Base-by-base conservation (phyloP, 2,113 vertebrate genomes). In the Taxidea taxus region DNA sequence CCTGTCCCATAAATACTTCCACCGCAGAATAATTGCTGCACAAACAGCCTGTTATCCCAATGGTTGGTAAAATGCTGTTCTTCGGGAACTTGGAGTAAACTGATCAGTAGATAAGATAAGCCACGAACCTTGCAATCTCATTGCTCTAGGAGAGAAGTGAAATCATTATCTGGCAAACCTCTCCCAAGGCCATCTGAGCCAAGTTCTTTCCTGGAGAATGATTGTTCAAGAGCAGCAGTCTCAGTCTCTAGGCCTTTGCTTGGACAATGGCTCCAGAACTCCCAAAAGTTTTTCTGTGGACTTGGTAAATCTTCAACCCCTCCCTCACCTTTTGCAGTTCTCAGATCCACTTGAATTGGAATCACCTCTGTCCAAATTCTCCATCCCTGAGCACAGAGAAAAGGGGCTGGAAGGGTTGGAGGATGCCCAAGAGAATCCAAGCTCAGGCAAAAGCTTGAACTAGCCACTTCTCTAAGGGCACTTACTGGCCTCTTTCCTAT, bases 21-120 rank as follows among this genome's bases (percentile, higher is more conserved):
- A 98, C 97, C 97, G 98, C 90, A 15, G 66, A 97, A 94, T 98
- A 98, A 98, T 94, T 98, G 97, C 95, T 96, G 87, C 87, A 93
- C 84, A 95, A 98, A 94, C 97, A 97, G 90, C 74, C 37, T 97
- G 97, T 97, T 98, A 97, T 93, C 93, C 44, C 97, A 84, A 96
- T 92, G 62, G 97, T 94, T 97, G 94, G 78, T 98, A 92, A 94
- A 98, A 98, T 85, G 93, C 94, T 97, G 87, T 97, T 96, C 91
- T 93, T 60, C 89, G 84, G 91, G 89, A 62, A 97, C 97, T 86
- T 20, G 2, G 91, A 87, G 94, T 16, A 86, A 89, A 97, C 66
- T 87, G 95, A 60, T 87, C 91, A 11, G 66, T 70, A 82, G 91
- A 62, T 94, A 97, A 97, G 81, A 90, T 56, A 82, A 62, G 34